Evolutionary conservation across 2,888 invertebrate species (phyloP), one percentile per base, ranked within the genome.

Genomic region (Scaptodrosophila latifasciaeformis): DNA sequence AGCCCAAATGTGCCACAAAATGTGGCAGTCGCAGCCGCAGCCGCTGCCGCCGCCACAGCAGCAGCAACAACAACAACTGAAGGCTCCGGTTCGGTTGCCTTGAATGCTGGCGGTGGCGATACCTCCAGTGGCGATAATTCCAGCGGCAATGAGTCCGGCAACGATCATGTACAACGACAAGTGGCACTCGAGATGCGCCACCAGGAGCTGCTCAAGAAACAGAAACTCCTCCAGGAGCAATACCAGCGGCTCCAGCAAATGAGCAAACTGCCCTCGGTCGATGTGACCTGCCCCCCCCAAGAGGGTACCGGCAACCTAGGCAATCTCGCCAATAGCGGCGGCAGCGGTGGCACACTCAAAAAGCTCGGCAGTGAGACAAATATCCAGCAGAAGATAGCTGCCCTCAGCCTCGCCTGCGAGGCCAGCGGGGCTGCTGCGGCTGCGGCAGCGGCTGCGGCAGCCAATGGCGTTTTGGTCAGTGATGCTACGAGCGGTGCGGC

Each of bases 301-400:
- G 50, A 59, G 12, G 59, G 64, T n/a, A 18, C 46, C 9, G 53
- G 35, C 18, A 45, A 48, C 46, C 50, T 18, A 29, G 19, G n/a
- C 29, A 15, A 6, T 12, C 24, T 13, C 15, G 49, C 30, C 7
- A 50, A 34, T 31, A 42, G 37, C n/a, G 91, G 91, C 10, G 39
- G 89, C 89, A 76, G 84, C 88, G 40, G 19, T 34, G 59, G 45
- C 9, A 59, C 59, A 13, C 87, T 95, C 35, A 95, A 96, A 85
- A 95, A 95, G 82, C 94, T 95, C 7, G 95, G 95, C 55, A 95
- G 94, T 80, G 96, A 96, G 86, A 93, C 94, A 39, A 95, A 96
- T 84, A 88, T 96, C 31, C 88, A 95, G 50, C 92, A 93, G 46
- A 95, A 95, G 84, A 72, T 75, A 9, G 72, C 72, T 24, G 79